Percentiles rank a stretch among this genome's conserved stretches.
Conservation (phyloP, 2,888 invertebrate genomes). For the Standfussiana lucernea region DNA sequence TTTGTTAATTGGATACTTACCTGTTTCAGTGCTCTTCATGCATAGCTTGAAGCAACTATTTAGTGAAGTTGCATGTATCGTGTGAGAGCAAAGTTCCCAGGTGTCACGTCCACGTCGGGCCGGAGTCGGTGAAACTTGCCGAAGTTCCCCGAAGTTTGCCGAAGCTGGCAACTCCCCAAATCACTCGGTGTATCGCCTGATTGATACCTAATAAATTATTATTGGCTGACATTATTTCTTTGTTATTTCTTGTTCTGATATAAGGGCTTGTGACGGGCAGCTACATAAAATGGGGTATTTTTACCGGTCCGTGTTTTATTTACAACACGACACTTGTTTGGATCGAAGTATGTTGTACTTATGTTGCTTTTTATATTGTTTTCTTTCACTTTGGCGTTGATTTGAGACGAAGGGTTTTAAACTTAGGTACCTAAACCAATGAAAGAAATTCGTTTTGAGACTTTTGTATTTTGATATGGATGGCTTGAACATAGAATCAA, state of each 20-base stretch:
- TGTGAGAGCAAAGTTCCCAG: slow-evolving; percentile 57
- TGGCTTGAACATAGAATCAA: not conserved
- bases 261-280: slow-evolving; percentile 41
- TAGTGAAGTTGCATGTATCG: slow-evolving; percentile 37
- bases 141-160: slow-evolving; percentile 47
- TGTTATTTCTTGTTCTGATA: slow-evolving; percentile 52
- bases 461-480: not conserved
- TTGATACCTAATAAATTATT: slow-evolving; percentile 64
- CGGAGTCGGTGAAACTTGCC: slow-evolving; percentile 40
- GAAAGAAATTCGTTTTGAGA: not conserved
- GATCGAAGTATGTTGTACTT: not conserved
- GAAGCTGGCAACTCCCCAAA: slow-evolving; percentile 58
- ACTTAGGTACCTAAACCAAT: not conserved
- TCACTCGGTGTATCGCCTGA: slow-evolving; percentile 61
- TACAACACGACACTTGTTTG: slow-evolving; percentile 1
- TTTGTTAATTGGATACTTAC: slow-evolving; percentile 48
- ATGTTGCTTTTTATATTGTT: slow-evolving; percentile 2
- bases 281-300: slow-evolving; percentile 11
- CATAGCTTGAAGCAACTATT: slow-evolving; percentile 40
- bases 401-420: not conserved
- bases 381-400: not conserved
- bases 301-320: slow-evolving; percentile 28
- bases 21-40: slow-evolving; percentile 22
- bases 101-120: slow-evolving; percentile 60
- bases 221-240: slow-evolving; percentile 61